Evolutionary conservation across 2,797 vertebrate genomes (phyloP).

Genomic region (Ibycter americanus): DNA sequence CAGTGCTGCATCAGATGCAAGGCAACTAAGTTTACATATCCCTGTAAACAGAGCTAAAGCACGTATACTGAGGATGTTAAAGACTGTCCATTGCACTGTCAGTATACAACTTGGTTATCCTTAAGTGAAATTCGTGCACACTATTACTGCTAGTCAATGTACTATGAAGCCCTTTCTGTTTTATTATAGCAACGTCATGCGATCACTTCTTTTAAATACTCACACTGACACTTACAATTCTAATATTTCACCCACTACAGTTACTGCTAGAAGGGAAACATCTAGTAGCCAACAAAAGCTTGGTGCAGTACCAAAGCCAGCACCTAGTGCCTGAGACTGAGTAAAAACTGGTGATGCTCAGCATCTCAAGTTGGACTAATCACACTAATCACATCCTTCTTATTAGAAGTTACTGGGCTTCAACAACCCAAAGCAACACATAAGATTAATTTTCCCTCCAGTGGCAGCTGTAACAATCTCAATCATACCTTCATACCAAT

Average conservation of each 20-base stretch:
- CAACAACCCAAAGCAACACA: not conserved
- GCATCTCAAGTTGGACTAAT: not conserved
- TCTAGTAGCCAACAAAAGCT: not conserved
- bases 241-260: not conserved
- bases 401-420: not conserved
- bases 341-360: not conserved
- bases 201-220: not conserved
- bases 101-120: not conserved
- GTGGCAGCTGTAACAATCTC: not conserved
- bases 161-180: not conserved
- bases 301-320: not conserved
- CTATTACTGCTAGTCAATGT: not conserved
- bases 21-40: not conserved
- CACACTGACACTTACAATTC: not conserved
- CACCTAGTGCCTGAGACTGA: not conserved
- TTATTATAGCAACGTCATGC: not conserved
- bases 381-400: not conserved
- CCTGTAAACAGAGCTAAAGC: not conserved
- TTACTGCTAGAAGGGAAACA: not conserved
- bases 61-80: not conserved
- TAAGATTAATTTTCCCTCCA: not conserved
- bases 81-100: not conserved
- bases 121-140: not conserved
- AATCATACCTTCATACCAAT: not conserved
- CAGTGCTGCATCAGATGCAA: rapidly evolving